phyloP scores from a whole-genome alignment of 2,113 vertebrate genomes.

The Syngnathus floridae region DNA sequence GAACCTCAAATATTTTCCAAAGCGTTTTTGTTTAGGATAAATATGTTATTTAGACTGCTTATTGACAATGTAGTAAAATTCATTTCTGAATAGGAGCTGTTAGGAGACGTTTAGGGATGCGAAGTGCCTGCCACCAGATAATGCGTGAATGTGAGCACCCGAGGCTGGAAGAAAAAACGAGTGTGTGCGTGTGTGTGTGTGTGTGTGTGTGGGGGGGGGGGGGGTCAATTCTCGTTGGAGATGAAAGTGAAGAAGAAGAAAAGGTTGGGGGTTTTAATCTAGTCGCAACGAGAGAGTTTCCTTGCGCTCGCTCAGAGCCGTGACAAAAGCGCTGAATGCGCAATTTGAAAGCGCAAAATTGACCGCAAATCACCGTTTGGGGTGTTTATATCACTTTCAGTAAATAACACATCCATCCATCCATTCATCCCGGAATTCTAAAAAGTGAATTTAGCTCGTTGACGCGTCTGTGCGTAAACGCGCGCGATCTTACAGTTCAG shows the following conservation, averaged over 20 bases:
- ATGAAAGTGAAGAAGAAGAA: conserved; percentile 95
- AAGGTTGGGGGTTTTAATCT: conserved; percentile 91
- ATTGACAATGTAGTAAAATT: not conserved
- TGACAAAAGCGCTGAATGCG: conserved; percentile 52
- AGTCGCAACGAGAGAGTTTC: conserved; percentile 79
- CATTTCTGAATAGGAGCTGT: not conserved
- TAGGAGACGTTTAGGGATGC: not conserved
- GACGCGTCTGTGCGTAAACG: not conserved
- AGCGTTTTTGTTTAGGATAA: not conserved
- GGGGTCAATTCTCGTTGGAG: conserved; percentile 82
- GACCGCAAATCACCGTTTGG: no score
- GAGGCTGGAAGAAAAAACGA: conserved; percentile 60
- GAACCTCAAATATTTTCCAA: no score
- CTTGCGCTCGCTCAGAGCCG: conserved; percentile 70
- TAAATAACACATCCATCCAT: not conserved
- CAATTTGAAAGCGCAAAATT: not conserved
- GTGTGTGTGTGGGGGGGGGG: not conserved
- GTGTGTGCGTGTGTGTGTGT: no score
- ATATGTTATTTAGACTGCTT: not conserved
- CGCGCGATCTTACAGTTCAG: not conserved
- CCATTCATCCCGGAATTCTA: no score
- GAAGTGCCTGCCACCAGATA: conserved; percentile 38
- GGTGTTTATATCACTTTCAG: not conserved
- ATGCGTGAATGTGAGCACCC: conserved; percentile 59
- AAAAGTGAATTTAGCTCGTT: not conserved